Conservation (phyloP, 2,113 vertebrate genomes). For the Synodontis membranacea region DNA sequence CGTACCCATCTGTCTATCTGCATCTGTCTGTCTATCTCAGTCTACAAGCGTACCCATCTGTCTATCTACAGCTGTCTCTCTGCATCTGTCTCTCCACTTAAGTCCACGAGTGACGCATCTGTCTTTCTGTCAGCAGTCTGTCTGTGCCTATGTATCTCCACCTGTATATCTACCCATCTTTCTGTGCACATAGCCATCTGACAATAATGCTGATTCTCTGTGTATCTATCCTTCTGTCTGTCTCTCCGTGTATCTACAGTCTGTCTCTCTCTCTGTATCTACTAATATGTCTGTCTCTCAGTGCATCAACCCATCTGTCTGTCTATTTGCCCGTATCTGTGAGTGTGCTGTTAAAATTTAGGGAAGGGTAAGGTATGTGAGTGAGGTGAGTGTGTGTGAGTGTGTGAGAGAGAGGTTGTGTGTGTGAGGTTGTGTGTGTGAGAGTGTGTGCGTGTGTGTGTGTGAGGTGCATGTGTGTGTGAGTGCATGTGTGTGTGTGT, state of each 20-base stretch:
- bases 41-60: background rate
- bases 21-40: background rate
- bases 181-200: too few relatives aligned
- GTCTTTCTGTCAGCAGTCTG: too few relatives aligned
- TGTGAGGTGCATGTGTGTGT: constrained; percentile 76
- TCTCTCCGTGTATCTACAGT: too few relatives aligned
- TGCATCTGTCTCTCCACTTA: too few relatives aligned
- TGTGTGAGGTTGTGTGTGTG: constrained; percentile 16
- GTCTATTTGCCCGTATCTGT: background rate
- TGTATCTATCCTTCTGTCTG: too few relatives aligned
- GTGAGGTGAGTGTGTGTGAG: constrained; percentile 1
- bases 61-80: background rate
- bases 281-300: background rate
- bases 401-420: background rate
- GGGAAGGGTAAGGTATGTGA: too few relatives aligned
- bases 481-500: too few relatives aligned
- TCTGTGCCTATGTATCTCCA: too few relatives aligned
- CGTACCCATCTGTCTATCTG: background rate
- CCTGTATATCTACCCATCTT: background rate
- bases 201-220: too few relatives aligned
- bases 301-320: background rate
- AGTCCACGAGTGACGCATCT: too few relatives aligned
- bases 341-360: too few relatives aligned
- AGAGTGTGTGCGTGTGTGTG: background rate
- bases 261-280: too few relatives aligned